These are phyloP conservation scores for Crocuta crocuta DNA, from an alignment of 2,113 vertebrate genomes.

Conservation along the genomic window DNA sequence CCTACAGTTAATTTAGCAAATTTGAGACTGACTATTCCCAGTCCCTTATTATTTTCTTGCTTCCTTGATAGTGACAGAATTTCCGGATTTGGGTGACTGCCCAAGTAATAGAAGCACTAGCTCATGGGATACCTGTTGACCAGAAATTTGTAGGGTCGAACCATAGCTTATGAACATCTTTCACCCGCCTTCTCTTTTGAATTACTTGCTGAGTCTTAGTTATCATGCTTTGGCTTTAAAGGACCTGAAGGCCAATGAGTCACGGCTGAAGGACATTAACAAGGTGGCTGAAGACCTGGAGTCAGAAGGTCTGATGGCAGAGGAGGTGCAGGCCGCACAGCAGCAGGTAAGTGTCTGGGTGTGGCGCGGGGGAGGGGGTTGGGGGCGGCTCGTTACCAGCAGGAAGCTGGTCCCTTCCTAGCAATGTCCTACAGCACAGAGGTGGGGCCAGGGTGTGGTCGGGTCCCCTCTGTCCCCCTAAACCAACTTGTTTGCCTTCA, in stretches of 20 bases:
- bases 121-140: background rate
- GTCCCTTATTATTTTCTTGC: rapidly evolving
- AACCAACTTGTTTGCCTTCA: background rate
- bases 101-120: background rate
- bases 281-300: slow-evolving; percentile 97
- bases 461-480: background rate
- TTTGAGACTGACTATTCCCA: rapidly evolving
- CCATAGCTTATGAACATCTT: background rate
- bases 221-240: slow-evolving; percentile 71
- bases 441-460: background rate
- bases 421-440: rapidly evolving
- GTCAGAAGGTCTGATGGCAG: slow-evolving; percentile 97
- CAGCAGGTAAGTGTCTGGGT: slow-evolving; percentile 88
- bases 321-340: slow-evolving; percentile 95
- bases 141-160: rapidly evolving
- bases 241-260: slow-evolving; percentile 99
- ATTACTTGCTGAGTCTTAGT: background rate
- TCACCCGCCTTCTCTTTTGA: rapidly evolving
- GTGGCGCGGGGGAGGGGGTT: background rate
- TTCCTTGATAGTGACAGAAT: background rate
- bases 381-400: rapidly evolving
- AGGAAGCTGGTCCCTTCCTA: rapidly evolving
- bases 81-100: background rate
- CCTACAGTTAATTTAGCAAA: background rate
- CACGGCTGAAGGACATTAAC: slow-evolving; percentile 98